Base-by-base conservation (phyloP, 1,140 invertebrate species). In the Conus betulinus region DNA sequence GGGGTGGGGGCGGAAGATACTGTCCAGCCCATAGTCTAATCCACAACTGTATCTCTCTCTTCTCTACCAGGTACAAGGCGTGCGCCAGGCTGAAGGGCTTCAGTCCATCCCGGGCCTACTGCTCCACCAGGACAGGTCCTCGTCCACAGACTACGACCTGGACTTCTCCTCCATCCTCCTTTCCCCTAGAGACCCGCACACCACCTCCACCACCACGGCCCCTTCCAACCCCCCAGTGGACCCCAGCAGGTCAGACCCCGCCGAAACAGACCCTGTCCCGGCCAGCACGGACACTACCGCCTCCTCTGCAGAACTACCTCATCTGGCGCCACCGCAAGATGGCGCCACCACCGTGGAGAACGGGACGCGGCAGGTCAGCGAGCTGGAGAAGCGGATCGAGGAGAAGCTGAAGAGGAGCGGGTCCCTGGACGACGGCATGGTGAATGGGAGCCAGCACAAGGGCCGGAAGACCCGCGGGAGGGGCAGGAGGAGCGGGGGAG, bases 41-140 rank as follows among this genome's bases (percentile, higher is more conserved):
- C 8, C 8, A 8, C 57, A 60, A 15, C 57, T 5, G 57, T 60
- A 1, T 39, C 23, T 39, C 10, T 20, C 25, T n/a, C 17, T 23
- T 55, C 11, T 20, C 52, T 57, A 15, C 25, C 81, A 83, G 81
- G 25, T 84, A 84, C 82, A 84, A 84, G 53, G 82, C 82, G 4
- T 84, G 82, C 27, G 82, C 82, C 20, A 4, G 82, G 20, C 53
- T 84, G 51, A 84, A 84, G 20, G 82, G 82, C 53, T 27, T 84
- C 82, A 84, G 55, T 27, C 55, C 82, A 3, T 27, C 82, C 53
- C 55, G 82, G 5, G 82, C 23, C 3, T 84, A 63, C 82, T 60
- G 55, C 57, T 53, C 82, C 82, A 84, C 82, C 27, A 60, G 82
- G 55, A 63, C 23, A n/a, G 82, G 27, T 25, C 82, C 17, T 25